These are phyloP conservation scores for Aptenodytes forsteri DNA, from an alignment of 2,113 vertebrate species.

Conservation along the genomic window DNA sequence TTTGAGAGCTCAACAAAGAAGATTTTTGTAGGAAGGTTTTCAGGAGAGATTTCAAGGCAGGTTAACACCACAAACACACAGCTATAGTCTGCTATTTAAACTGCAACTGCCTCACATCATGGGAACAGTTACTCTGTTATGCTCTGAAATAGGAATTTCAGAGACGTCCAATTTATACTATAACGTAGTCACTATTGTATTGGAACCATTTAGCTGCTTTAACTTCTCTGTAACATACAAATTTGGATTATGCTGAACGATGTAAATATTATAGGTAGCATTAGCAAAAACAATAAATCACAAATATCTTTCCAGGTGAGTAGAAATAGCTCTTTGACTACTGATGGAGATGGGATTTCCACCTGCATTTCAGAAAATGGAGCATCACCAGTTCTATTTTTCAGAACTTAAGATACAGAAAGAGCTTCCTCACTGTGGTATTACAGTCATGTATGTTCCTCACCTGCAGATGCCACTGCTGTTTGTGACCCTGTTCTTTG, in stretches of 20 bases:
- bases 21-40: background rate
- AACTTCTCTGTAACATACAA: background rate
- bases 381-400: conserved; percentile 25
- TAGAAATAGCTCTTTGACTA: background rate
- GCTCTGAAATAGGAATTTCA: background rate
- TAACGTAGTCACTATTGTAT: background rate
- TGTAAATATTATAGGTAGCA: background rate
- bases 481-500: background rate
- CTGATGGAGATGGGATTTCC: background rate
- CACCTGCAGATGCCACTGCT: background rate
- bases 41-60: background rate
- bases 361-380: background rate
- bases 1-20: background rate
- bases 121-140: background rate
- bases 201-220: background rate
- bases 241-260: background rate
- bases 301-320: background rate
- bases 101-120: background rate
- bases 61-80: background rate
- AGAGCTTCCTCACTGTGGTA: background rate
- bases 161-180: background rate
- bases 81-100: background rate
- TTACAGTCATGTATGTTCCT: background rate
- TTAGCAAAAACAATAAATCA: background rate
- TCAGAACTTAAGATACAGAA: background rate